Evolutionary conservation across 2,113 vertebrate species (phyloP).

Genomic region (Forbesichthys agassizii): DNA sequence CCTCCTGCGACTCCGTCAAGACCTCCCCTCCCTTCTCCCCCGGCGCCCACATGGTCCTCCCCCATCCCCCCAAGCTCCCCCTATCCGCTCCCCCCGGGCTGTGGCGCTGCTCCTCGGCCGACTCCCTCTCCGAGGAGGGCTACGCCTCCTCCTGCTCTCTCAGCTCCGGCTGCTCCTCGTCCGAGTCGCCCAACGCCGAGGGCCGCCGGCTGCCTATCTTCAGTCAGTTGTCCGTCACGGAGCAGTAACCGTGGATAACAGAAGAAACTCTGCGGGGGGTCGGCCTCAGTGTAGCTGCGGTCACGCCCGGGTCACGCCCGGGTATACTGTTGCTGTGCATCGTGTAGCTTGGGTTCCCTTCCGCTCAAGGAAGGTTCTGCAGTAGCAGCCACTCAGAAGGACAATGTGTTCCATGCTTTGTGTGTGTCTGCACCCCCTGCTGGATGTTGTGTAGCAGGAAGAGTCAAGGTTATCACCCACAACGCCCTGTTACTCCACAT

Average conservation of each 20-base stretch:
- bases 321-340: conserved; percentile 72
- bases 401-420: conserved; percentile 46
- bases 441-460: background rate
- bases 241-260: conserved; percentile 55
- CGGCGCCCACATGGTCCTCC: background rate
- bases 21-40: conserved; percentile 13
- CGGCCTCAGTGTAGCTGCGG: too few species aligned
- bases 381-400: background rate
- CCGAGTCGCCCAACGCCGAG: conserved; percentile 75
- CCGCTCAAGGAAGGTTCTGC: too few species aligned
- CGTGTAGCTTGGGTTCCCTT: conserved; percentile 26
- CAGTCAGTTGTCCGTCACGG: conserved; percentile 78
- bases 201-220: conserved; percentile 79
- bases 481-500: too few species aligned
- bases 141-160: conserved; percentile 77
- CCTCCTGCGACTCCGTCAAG: conserved; percentile 14
- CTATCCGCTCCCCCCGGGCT: conserved; percentile 18
- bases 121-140: conserved; percentile 81
- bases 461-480: background rate
- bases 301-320: too few species aligned
- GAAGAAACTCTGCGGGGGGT: too few species aligned
- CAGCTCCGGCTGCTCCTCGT: conserved; percentile 68
- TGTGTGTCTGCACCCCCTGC: too few species aligned
- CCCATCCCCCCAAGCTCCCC: conserved; percentile 6
- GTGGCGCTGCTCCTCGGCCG: conserved; percentile 69